These are phyloP conservation scores for Macrochelys suwanniensis DNA, from an alignment of 2,797 vertebrate species.

Conservation along the genomic window DNA sequence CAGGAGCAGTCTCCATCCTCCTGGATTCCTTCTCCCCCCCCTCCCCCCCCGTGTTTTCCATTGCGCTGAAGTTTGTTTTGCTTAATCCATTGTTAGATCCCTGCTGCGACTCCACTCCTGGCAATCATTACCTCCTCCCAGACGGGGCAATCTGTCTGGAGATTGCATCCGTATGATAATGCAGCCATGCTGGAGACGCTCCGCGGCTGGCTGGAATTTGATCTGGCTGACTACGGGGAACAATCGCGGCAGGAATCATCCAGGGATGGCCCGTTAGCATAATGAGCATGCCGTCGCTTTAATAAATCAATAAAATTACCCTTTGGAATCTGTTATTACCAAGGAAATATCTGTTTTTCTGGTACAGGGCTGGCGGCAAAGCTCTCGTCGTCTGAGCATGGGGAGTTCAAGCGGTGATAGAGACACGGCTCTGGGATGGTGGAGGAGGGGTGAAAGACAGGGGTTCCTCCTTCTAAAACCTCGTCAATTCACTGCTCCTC, in stretches of 20 bases:
- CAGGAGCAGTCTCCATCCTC: not conserved
- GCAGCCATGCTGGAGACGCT: not conserved
- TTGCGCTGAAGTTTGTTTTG: not conserved
- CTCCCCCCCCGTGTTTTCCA: not conserved
- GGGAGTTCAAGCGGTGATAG: not conserved
- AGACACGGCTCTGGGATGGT: not conserved
- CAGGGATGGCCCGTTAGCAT: not conserved
- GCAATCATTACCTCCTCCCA: not conserved
- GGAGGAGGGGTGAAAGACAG: fast-evolving
- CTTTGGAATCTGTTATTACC: not conserved
- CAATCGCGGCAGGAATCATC: not conserved
- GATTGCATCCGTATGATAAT: not conserved
- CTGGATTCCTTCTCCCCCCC: not conserved
- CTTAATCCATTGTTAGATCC: not conserved
- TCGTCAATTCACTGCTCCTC: too few relatives aligned
- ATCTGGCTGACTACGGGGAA: not conserved
- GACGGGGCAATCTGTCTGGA: fast-evolving
- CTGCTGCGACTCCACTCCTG: not conserved
- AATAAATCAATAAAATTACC: not conserved
- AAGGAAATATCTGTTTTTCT: not conserved
- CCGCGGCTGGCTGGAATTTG: not conserved
- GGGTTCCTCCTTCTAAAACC: not conserved
- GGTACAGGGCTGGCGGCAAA: not conserved
- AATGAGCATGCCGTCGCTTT: not conserved
- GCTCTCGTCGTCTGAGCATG: not conserved